Evolutionary conservation across 2,113 vertebrate species (phyloP), one percentile per base, ranked within the genome.

Genomic region (Gila orcuttii): DNA sequence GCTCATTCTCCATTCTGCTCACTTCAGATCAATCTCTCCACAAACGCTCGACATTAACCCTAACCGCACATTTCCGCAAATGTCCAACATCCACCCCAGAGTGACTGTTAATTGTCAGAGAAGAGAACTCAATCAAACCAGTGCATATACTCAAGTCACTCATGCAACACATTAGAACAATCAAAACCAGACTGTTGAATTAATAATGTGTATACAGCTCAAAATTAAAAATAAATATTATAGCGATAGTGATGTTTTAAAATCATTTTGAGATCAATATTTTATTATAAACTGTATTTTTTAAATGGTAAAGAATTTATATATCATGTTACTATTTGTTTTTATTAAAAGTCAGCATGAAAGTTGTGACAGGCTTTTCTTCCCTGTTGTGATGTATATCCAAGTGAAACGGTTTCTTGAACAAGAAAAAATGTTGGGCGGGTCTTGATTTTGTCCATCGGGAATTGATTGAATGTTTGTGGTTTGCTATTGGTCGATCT

Each of bases 21-120:
- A 55, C 36, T 79, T 39, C 15, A 47, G 5, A 47, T 62, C 52
- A 42, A 82, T 50, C 80, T 52, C 28, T 55, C 21, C 5, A 50
- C 50, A 62, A 73, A 69, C 10, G 7, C 2, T 80, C 77, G 25
- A 25, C 77, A 55, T 80, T 15, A 69, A 76, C 50, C 59, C 73
- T 33, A 19, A 79, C 84, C 33, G 13, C 64, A 57, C 50, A 55
- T 71, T 68, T 79, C 45, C 25, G 19, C 76, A 62, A 23, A 73
- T 79, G 42, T 69, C 45, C 31, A 85, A 47, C 59, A 31, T 64
- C 39, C 59, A 66, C 39, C 13, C 60, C 45, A 50, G 59, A 66
- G 60, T 81, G 79, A 25, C 39, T 80, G n/a, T 47, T 64, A 81
- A 81, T 64, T 47, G 39, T 66, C 59, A 62, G 80, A 82, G 68